Base-by-base conservation (phyloP, 2,888 invertebrate genomes). In the Ariolimax columbianus region DNA sequence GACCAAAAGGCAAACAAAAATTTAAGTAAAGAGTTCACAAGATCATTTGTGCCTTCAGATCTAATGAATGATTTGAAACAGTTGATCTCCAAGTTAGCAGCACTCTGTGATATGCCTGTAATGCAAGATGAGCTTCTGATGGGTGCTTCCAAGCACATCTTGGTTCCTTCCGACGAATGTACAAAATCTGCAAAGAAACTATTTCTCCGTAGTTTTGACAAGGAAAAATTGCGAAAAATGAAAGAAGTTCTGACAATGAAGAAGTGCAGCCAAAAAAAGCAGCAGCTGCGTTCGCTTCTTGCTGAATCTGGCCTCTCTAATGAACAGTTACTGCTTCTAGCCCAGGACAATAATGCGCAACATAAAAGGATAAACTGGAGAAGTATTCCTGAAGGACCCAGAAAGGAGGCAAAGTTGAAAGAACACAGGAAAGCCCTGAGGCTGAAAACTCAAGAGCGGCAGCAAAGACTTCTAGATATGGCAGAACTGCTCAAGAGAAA, bases 401-500 rank as follows among this genome's bases (percentile, higher is more conserved):
- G 43, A 38, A 85, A 75, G 43, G 70, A 82, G 23, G 43, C 40
- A 40, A 66, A 82, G 40, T 33, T 82, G 19, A 85, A 82, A 77
- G 82, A 77, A 14, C 85, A 85, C 51, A 85, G 55, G 43, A 85
- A 85, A 78, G 63, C 85, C 26, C 26, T 75, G 43, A 85, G 78
- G 59, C 33, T 82, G 38, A 85, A 81, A 82, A 82, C 85, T 7
- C 82, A 85, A 36, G 85, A 85, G n/a, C 47, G 82, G 17, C 85
- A 85, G 26, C 82, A 85, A 47, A 82, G 59, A 55, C 72, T 85
- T 4, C 82, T 85, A 26, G 82, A 82, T 33, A 85, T 85, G 85
- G 82, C 85, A n/a, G 85, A 85, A 70, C 82, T 82, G 81, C 63
- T 85, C 9, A 85, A 85, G 47, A 47, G 85, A 40, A 85, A 78